Evolutionary conservation across 2,888 invertebrate species (phyloP).

Genomic region (Agonum fuliginosum): DNA sequence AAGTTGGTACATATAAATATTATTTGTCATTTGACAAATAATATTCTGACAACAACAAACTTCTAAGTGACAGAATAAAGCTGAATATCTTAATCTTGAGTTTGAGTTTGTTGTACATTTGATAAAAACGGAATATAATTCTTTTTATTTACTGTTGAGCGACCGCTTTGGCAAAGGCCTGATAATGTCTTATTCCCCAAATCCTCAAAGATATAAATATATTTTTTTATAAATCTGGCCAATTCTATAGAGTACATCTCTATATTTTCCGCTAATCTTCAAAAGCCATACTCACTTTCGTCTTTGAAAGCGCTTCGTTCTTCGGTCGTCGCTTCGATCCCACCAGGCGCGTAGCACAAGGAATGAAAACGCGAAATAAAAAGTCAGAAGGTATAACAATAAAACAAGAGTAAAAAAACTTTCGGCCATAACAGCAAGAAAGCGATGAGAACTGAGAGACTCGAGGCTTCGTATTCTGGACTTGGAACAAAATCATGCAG

Average conservation of each 20-base stretch:
- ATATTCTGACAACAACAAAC: too few species aligned
- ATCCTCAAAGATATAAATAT: constrained; percentile 48
- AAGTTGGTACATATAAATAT: too few species aligned
- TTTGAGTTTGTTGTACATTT: too few species aligned
- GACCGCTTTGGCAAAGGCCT: not conserved
- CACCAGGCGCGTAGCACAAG: constrained; percentile 5
- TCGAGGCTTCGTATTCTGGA: constrained; percentile 26
- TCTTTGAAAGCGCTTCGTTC: constrained; percentile 41
- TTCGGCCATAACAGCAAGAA: constrained; percentile 52
- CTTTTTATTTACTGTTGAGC: not conserved
- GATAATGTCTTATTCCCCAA: constrained; percentile 49
- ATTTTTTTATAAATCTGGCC: constrained; percentile 50
- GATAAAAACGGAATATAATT: not conserved
- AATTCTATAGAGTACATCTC: constrained; percentile 51
- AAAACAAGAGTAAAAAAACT: constrained; percentile 56
- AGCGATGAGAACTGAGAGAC: constrained; percentile 45
- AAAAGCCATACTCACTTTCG: constrained; percentile 50
- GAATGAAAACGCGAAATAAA: constrained; percentile 56
- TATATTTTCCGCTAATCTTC: constrained; percentile 54
- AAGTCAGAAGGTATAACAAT: constrained; percentile 58
- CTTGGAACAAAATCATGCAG: constrained; percentile 34
- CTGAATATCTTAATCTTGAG: too few species aligned
- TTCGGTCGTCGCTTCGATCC: constrained; percentile 10
- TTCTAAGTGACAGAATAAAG: too few species aligned
- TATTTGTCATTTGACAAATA: too few species aligned